Base-by-base conservation (phyloP, 2,888 invertebrate genomes). In the Nudaria mundana region DNA sequence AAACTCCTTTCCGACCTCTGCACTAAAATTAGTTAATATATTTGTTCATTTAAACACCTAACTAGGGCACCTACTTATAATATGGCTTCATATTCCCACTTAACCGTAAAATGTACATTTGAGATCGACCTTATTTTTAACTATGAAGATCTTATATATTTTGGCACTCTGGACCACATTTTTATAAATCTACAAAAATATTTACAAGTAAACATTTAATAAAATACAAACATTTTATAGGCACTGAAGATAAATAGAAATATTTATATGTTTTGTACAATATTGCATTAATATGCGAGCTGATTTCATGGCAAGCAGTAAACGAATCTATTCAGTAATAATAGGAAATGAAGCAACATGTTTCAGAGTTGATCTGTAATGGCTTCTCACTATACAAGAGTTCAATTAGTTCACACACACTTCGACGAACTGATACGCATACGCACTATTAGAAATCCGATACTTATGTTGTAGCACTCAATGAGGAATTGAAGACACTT, bases 101-200 rank as follows among this genome's bases (percentile, higher is more conserved):
- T 57, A 63, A 45, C 37, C 11, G 36, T 57, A 66, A 67, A 82
- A 87, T 84, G 72, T 86, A 86, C 85, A 86, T 71, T 76, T 88
- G 87, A 88, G 87, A 88, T 88, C 87, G 79, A 81, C 78, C 81
- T 86, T 83, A 85, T 37, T 52, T 65, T 70, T 80, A 74, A 47
- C 66, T 74, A 72, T 75, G 76, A 81, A 83, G 81, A 84, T 83
- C 82, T 81, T 81, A 79, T 59, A 75, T 68, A 81, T 78, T 85
- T 87, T 88, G 88, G 87, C 87, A 87, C 87, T 72, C 56, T 70
- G 79, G 84, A 81, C 87, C 87, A 85, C 86, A 79, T 67, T 65
- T 67, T 56, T 47, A 38, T 42, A 31, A 47, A 44, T 47, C 55
- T 24, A 18, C 12, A 32, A 23, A 43, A 51, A 38, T 26, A 59